Evolutionary conservation across 2,888 invertebrate genomes (phyloP), one percentile per base, ranked within the genome.

Genomic region (Nephrocerus scutellatus): DNA sequence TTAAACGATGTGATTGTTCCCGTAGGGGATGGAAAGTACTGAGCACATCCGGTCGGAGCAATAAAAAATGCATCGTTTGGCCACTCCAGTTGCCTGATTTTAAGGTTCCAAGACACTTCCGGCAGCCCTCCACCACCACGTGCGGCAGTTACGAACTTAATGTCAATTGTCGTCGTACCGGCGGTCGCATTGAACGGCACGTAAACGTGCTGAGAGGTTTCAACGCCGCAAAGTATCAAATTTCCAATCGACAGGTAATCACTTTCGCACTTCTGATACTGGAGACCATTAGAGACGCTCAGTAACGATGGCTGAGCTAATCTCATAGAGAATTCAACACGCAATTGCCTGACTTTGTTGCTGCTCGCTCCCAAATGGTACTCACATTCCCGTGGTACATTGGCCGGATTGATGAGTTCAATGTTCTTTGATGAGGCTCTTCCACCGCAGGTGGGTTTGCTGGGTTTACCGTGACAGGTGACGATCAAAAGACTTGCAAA

Each of bases 181-280:
- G 47, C 56, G n/a, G 47, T 56, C 38, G 58, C 51, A 34, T 59
- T 54, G 38, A 60, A 49, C 7, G 55, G 54, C 26, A 55, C 51
- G 36, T 56, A 57, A 43, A 55, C 59, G 49, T 79, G 79, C 39
- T 79, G 79, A 39, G 74, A 74, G 37, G 63, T 72, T 50, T 79
- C 79, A 44, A 74, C 72, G 1, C 79, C 79, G 41, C 79, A 79
- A 1, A 79, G 58, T 0, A 48, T 49, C 22, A 57, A 18, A 4
- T 48, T 50, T 15, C 52, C 51, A 20, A 60, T 55, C 47, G 44
- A 36, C 8, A 60, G 50, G 30, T 46, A 52, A 12, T 60, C 60
- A 6, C 37, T 5, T 2, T 38, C 39, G 44, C 64, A 64, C 33
- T 54, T 50, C 5, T 54, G 57, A 7, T 54, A 52, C 19, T 15